A percentile compares a stretch with the other conserved stretches of the same genome.
Conservation (phyloP, 2,113 vertebrate genomes). For the Jaculus jaculus region DNA sequence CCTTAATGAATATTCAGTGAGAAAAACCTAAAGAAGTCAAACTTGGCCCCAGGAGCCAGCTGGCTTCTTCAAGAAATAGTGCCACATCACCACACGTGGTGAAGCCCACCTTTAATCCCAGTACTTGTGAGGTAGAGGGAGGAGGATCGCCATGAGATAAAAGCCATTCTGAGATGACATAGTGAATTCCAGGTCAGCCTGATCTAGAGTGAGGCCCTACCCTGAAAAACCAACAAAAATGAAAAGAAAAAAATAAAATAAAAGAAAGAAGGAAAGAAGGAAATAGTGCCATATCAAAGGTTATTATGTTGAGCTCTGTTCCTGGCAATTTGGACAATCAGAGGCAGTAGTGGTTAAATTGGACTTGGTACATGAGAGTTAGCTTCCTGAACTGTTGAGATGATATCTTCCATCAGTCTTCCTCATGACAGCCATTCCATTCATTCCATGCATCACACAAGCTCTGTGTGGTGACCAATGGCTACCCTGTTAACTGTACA, state of each 20-base stretch:
- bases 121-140: no score
- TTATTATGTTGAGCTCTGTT: neutral
- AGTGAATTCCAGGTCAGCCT: no score
- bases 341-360: neutral
- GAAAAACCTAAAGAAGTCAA: neutral
- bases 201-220: no score
- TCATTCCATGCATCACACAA: neutral
- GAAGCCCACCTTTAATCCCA: no score
- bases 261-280: no score
- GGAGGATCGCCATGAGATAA: no score
- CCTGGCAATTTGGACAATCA: neutral
- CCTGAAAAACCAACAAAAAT: no score
- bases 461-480: neutral
- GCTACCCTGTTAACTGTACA: neutral
- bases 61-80: slow-evolving; percentile 16
- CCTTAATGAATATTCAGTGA: neutral
- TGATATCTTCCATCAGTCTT: neutral
- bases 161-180: no score
- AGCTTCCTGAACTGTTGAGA: neutral
- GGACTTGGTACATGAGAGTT: neutral
- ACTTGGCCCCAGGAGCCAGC: neutral
- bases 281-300: neutral
- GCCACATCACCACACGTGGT: no score
- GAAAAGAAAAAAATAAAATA: no score
- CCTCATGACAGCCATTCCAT: neutral